These are phyloP conservation scores for Sebastes wilsoni DNA, from an alignment of 2,797 vertebrate species.

Conservation along the genomic window DNA sequence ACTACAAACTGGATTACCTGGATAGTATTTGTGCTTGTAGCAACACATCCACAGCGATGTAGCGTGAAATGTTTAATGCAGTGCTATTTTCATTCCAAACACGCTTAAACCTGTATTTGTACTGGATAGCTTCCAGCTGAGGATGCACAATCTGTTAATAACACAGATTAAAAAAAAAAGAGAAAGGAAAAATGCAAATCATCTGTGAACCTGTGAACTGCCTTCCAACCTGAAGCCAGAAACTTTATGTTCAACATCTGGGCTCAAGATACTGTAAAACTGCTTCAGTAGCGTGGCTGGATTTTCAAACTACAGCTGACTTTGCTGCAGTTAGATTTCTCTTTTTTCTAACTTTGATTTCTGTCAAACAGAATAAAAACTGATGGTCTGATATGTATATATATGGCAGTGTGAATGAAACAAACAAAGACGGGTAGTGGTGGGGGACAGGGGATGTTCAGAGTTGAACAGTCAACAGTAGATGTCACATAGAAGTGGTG, in stretches of 20 bases:
- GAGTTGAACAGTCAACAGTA: too few species aligned
- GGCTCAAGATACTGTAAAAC: not conserved
- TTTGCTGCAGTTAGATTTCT: not conserved
- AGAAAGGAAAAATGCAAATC: not conserved
- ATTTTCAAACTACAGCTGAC: not conserved
- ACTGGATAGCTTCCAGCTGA: not conserved
- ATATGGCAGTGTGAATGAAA: not conserved
- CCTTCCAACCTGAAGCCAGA: constrained; percentile 4
- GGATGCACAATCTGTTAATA: not conserved
- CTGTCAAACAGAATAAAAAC: not conserved
- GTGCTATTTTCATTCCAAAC: not conserved
- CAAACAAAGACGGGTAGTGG: too few species aligned
- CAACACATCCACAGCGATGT: not conserved
- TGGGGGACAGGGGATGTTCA: too few species aligned
- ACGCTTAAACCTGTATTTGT: not conserved
- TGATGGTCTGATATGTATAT: not conserved
- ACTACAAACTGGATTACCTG: not conserved
- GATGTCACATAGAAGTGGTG: too few species aligned
- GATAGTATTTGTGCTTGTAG: not conserved
- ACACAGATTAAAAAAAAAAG: not conserved
- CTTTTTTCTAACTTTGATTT: not conserved
- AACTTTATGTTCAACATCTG: constrained; percentile 16
- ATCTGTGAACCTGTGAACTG: not conserved
- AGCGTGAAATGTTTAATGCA: not conserved
- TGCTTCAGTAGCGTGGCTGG: not conserved